Conservation (phyloP, 2,797 vertebrate genomes). For the Dendrocincla tyrannina region DNA sequence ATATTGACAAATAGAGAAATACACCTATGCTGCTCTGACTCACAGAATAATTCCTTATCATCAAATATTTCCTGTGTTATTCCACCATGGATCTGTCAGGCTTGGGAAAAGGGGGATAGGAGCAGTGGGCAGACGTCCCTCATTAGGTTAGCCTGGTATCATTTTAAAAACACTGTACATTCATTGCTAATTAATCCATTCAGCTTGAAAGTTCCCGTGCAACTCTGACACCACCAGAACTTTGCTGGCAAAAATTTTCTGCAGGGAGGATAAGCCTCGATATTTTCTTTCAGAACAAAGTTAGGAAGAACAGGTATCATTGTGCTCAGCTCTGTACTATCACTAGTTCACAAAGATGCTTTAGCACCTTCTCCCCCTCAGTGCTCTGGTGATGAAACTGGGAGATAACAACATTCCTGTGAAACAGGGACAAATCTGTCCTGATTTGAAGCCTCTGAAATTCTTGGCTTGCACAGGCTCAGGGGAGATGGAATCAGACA, state of each 20-base stretch:
- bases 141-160: not conserved
- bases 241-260: not conserved
- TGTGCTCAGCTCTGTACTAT: not conserved
- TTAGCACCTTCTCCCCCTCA: not conserved
- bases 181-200: not conserved
- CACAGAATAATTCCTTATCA: not conserved
- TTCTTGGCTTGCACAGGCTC: not conserved
- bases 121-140: not conserved
- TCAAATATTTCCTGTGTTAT: not conserved
- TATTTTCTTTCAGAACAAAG: not conserved
- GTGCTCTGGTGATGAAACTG: not conserved
- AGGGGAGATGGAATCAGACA: not conserved
- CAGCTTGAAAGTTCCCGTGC: not conserved
- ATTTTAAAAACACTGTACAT: not conserved
- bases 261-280: not conserved
- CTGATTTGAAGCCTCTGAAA: not conserved
- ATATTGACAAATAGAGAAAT: not conserved
- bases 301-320: not conserved
- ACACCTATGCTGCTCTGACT: not conserved
- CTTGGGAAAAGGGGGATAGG: not conserved
- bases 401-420: not conserved
- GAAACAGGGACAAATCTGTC: not conserved
- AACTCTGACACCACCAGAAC: not conserved
- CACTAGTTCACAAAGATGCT: not conserved
- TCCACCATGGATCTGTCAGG: not conserved